phyloP scores from a whole-genome alignment of 2,113 vertebrate species.

The Indri indri region DNA sequence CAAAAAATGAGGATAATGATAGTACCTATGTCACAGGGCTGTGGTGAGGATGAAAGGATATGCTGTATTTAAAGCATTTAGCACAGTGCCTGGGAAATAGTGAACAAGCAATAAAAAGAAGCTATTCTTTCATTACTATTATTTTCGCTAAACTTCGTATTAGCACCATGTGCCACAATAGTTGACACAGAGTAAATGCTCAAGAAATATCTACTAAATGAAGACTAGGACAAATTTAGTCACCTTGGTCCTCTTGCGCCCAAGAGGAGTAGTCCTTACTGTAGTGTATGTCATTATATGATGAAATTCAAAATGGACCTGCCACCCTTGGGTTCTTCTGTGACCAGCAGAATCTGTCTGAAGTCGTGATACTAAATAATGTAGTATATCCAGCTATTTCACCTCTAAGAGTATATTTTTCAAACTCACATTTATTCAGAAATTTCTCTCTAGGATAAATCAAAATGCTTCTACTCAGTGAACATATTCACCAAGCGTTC shows the following conservation, averaged over 20 bases:
- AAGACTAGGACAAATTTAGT: neutral
- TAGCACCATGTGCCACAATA: neutral
- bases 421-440: neutral
- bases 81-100: neutral
- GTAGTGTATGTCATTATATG: neutral
- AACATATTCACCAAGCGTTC: neutral
- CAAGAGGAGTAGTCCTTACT: neutral
- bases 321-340: neutral
- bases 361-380: neutral
- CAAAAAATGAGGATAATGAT: neutral
- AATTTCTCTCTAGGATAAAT: conserved; percentile 1
- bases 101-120: neutral
- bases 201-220: neutral
- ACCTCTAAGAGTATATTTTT: neutral
- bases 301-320: neutral
- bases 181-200: neutral
- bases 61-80: neutral
- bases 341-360: neutral
- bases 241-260: neutral
- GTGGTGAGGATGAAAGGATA: neutral
- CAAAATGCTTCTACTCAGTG: neutral
- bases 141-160: conserved; percentile 3
- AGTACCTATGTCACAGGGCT: neutral
- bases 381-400: neutral
- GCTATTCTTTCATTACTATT: neutral